Percentiles rank a stretch among this genome's conserved stretches.
Evolutionary conservation across 2,797 vertebrate genomes (phyloP).

Genomic region (Scolopax bukidnonensis): DNA sequence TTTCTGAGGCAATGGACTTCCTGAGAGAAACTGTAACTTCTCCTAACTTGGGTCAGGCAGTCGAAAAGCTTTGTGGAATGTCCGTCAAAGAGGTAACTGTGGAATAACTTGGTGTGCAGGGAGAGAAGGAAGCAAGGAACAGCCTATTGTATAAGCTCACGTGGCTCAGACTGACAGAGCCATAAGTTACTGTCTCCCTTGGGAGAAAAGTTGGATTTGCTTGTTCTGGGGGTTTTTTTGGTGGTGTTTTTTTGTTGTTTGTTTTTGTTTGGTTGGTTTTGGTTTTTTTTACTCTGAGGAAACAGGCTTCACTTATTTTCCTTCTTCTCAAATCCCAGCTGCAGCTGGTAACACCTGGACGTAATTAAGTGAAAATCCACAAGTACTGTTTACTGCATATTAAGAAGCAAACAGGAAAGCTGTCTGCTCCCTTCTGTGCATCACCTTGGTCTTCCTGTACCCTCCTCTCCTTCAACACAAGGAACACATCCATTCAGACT

Average conservation of each 20-base stretch:
- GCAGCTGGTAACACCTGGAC: not conserved
- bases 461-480: not conserved
- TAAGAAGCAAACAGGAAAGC: not conserved
- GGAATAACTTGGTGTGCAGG: not conserved
- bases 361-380: not conserved
- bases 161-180: not conserved
- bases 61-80: slow-evolving; percentile 44
- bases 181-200: not conserved
- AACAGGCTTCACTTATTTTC: not conserved
- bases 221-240: not conserved
- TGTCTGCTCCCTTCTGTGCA: not conserved
- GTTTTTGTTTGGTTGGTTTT: no score
- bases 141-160: not conserved
- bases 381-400: not conserved
- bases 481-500: not conserved
- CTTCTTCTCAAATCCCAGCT: not conserved
- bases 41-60: slow-evolving; percentile 38
- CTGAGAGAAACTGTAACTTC: not conserved
- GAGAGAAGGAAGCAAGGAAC: not conserved
- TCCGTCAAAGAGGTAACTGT: slow-evolving; percentile 22
- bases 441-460: not conserved
- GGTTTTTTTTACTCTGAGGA: not conserved
- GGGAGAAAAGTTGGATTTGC: not conserved
- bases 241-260: not conserved
- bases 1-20: slow-evolving; percentile 60